A percentile compares a stretch with the other conserved stretches of the same genome.
These are phyloP conservation scores for Coelopa pilipes DNA, from an alignment of 2,888 invertebrate species.

Conservation along the genomic window DNA sequence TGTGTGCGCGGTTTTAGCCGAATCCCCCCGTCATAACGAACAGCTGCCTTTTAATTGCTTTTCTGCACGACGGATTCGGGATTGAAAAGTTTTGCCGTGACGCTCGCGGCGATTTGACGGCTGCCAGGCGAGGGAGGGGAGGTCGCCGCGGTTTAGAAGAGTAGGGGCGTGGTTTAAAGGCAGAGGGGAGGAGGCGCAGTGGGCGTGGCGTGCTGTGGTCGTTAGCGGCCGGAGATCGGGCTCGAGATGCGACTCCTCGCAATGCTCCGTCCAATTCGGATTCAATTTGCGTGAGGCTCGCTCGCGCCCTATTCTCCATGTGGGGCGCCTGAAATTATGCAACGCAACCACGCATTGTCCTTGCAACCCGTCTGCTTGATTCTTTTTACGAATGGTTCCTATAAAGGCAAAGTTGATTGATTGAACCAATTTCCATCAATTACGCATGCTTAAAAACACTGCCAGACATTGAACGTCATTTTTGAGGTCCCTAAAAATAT, in stretches of 20 bases:
- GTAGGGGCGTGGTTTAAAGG: background rate
- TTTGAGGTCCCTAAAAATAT: too few relatives aligned
- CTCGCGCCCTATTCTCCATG: background rate
- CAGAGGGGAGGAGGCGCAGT: background rate
- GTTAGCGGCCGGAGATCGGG: too few relatives aligned
- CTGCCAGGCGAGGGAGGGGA: background rate
- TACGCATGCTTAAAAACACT: too few relatives aligned
- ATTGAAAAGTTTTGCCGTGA: constrained; percentile 28
- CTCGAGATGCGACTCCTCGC: too few relatives aligned
- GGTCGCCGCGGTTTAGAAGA: background rate
- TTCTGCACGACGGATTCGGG: constrained; percentile 41
- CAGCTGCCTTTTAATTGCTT: constrained; percentile 58
- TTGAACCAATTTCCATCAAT: too few relatives aligned
- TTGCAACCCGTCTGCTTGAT: too few relatives aligned
- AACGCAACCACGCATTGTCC: too few relatives aligned
- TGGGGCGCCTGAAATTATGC: background rate
- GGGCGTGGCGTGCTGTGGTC: background rate
- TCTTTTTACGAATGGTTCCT: too few relatives aligned
- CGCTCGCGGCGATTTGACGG: constrained; percentile 27
- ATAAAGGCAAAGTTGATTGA: too few relatives aligned
- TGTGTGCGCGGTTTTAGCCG: constrained; percentile 35
- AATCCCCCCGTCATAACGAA: constrained; percentile 51
- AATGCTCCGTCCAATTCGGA: too few relatives aligned
- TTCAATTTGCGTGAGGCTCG: background rate
- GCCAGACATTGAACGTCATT: too few relatives aligned